Evolutionary conservation across 2,888 invertebrate genomes (phyloP).

Genomic region (Cephonodes hylas): DNA sequence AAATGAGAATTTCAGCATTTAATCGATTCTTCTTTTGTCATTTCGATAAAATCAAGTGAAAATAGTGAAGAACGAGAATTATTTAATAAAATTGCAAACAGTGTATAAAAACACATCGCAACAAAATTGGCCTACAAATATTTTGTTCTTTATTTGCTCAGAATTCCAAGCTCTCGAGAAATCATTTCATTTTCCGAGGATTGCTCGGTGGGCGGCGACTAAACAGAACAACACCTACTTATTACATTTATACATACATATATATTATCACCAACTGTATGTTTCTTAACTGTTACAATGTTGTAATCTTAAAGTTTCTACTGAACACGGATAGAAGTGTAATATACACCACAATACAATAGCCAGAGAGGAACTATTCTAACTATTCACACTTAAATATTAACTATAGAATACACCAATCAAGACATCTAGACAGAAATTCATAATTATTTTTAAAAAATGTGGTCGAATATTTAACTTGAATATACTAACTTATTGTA

Average conservation of each 20-base stretch:
- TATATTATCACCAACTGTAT: conserved; percentile 23
- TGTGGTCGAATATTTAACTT: too few relatives aligned
- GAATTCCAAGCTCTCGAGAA: conserved; percentile 23
- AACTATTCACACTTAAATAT: too few relatives aligned
- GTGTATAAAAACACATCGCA: neutral
- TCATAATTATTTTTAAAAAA: too few relatives aligned
- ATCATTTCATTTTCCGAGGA: conserved; percentile 26
- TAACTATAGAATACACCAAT: too few relatives aligned
- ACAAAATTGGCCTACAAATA: neutral
- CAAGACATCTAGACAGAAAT: too few relatives aligned
- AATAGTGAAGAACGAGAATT: neutral
- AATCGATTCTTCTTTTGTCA: neutral
- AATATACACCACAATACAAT: too few relatives aligned
- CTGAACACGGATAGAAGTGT: too few relatives aligned
- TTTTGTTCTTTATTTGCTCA: conserved; percentile 16
- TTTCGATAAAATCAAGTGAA: neutral
- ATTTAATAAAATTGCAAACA: neutral
- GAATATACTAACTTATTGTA: too few relatives aligned
- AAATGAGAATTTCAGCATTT: neutral
- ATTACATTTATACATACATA: conserved; percentile 19
- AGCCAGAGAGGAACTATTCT: too few relatives aligned
- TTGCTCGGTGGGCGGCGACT: conserved; percentile 63
- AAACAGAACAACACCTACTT: conserved; percentile 74
- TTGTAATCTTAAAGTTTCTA: neutral
- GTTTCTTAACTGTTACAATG: neutral